These are phyloP conservation scores for Nyleta sp. DNA, from an alignment of 2,888 invertebrate genomes.

Conservation along the genomic window DNA sequence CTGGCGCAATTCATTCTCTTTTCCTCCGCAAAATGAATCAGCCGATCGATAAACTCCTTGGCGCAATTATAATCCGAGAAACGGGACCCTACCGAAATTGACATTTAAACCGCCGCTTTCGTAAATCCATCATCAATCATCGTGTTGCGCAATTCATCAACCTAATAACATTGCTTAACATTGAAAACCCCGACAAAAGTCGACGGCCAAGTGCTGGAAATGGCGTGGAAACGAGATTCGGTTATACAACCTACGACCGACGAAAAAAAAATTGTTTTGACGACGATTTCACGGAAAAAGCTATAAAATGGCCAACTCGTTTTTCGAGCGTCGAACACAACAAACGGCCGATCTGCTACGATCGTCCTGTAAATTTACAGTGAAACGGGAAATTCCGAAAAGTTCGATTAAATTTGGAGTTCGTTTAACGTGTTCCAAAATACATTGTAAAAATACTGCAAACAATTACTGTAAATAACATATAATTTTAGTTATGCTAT, in stretches of 20 bases:
- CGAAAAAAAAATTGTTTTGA: conserved; percentile 47
- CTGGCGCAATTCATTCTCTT: conserved; percentile 31
- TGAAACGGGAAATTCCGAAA: too few relatives aligned
- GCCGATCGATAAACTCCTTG: conserved; percentile 42
- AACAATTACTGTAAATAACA: too few relatives aligned
- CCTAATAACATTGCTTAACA: conserved; percentile 52
- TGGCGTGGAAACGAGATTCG: conserved; percentile 25
- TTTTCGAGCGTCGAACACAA: not conserved
- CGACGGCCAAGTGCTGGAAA: conserved; percentile 43
- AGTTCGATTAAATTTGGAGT: too few relatives aligned
- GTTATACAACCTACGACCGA: conserved; percentile 39
- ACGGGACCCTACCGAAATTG: conserved; percentile 36
- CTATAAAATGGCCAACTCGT: conserved; percentile 14
- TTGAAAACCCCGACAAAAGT: conserved; percentile 52
- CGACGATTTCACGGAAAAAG: conserved; percentile 39
- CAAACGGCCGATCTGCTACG: too few relatives aligned
- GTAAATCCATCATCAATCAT: conserved; percentile 55
- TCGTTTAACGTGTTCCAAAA: too few relatives aligned
- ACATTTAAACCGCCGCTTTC: conserved; percentile 43
- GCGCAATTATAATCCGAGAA: conserved; percentile 45
- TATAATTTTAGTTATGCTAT: too few relatives aligned
- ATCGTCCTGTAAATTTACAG: too few relatives aligned
- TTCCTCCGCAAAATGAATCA: conserved; percentile 26
- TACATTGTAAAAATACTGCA: too few relatives aligned
- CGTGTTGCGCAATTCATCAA: conserved; percentile 47